A percentile compares a stretch with the other conserved stretches of the same genome.
These are phyloP conservation scores for Chionodraco myersi DNA, from an alignment of 2,113 vertebrate genomes.

Conservation along the genomic window DNA sequence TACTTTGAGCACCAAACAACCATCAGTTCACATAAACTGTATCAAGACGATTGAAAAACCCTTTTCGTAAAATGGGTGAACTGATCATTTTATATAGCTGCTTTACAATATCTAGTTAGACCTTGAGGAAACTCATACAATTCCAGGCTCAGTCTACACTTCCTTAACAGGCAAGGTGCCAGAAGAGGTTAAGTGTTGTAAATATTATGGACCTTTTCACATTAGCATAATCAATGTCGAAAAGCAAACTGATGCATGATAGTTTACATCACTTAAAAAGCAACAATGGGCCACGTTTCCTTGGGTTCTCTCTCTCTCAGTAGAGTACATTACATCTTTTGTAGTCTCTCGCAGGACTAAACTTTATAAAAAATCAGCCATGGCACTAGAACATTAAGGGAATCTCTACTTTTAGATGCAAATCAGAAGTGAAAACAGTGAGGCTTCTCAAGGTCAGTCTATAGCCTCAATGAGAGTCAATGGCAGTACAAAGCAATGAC, in stretches of 20 bases:
- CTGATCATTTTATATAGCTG: background rate
- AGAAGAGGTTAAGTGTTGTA: slow-evolving; percentile 25
- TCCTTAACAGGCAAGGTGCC: background rate
- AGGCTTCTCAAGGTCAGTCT: background rate
- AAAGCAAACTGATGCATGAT: background rate
- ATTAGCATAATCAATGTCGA: background rate
- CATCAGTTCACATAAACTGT: background rate
- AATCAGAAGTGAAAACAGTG: slow-evolving; percentile 15
- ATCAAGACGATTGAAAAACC: background rate
- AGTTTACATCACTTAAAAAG: slow-evolving; percentile 5
- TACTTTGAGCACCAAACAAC: background rate
- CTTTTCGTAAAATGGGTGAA: slow-evolving; percentile 6
- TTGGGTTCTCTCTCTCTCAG: background rate
- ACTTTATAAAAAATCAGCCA: background rate
- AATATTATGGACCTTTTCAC: slow-evolving; percentile 8
- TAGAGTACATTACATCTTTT: background rate
- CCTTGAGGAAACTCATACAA: background rate
- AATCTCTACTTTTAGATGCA: slow-evolving; percentile 15
- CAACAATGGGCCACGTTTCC: background rate
- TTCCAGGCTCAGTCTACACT: background rate
- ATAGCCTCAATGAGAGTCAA: background rate
- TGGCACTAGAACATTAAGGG: slow-evolving; percentile 22
- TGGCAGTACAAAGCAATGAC: slow-evolving; percentile 28
- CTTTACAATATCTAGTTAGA: background rate
- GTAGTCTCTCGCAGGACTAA: background rate